A percentile compares a stretch with the other conserved stretches of the same genome.
These are phyloP conservation scores for Mormyrus lacerda DNA, from an alignment of 2,113 vertebrate species.

Conservation along the genomic window DNA sequence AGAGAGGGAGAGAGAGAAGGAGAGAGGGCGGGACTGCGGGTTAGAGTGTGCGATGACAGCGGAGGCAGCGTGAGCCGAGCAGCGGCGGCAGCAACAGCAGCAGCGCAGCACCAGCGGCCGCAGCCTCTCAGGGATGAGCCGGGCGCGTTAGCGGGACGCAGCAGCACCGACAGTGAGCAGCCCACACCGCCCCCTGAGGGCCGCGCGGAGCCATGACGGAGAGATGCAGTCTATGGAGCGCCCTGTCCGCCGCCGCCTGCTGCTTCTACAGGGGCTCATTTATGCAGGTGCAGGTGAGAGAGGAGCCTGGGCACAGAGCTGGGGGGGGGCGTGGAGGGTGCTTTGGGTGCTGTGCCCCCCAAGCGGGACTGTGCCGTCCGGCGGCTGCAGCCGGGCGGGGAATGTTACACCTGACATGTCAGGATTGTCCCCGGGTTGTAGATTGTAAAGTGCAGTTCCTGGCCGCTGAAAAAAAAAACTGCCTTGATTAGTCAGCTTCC, in stretches of 20 bases:
- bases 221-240: constrained; percentile 94
- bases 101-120: constrained; percentile 38
- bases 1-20: constrained; percentile 30
- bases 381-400: background rate
- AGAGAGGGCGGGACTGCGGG: constrained; percentile 34
- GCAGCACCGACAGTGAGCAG: background rate
- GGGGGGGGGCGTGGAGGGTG: background rate
- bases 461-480: background rate
- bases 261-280: constrained; percentile 97
- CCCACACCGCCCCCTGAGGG: constrained; percentile 28
- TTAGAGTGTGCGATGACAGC: constrained; percentile 50
- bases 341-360: constrained; percentile 10
- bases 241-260: constrained; percentile 92
- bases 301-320: background rate
- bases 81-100: constrained; percentile 18
- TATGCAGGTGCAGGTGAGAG: constrained; percentile 97
- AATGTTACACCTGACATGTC: background rate
- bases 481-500: background rate
- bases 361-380: background rate
- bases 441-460: background rate
- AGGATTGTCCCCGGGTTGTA: background rate
- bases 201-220: constrained; percentile 76
- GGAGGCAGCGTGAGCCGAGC: constrained; percentile 40
- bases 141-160: constrained; percentile 41
- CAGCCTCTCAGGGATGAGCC: constrained; percentile 48